Evolutionary conservation across 2,797 vertebrate species (phyloP).

Genomic region (Pseudopleuronectes americanus): DNA sequence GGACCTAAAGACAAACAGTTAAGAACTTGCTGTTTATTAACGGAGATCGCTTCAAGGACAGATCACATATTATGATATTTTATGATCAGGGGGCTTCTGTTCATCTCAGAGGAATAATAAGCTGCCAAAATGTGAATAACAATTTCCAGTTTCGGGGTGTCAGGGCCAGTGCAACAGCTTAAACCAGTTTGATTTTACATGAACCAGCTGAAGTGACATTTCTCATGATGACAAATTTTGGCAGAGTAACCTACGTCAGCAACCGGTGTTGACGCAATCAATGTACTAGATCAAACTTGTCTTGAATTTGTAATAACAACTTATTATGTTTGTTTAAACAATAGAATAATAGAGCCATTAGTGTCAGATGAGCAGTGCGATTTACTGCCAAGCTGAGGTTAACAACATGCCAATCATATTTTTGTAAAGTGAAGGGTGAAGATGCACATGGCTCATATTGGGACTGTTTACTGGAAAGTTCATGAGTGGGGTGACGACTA

Average conservation of each 20-base stretch:
- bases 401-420: not conserved
- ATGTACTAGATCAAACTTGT: not conserved
- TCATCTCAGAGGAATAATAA: not conserved
- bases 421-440: not conserved
- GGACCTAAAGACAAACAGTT: not conserved
- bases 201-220: not conserved
- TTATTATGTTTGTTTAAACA: not conserved
- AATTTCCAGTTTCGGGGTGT: not conserved
- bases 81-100: not conserved
- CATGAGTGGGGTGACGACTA: not conserved
- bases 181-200: too few relatives aligned
- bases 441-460: not conserved
- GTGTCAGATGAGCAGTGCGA: not conserved
- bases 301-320: not conserved
- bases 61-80: too few relatives aligned
- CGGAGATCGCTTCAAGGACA: not conserved
- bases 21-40: not conserved
- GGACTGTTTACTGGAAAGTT: not conserved
- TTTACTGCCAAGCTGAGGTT: not conserved
- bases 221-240: not conserved
- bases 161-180: too few relatives aligned
- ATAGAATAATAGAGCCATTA: not conserved
- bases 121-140: conserved; percentile 15
- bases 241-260: not conserved
- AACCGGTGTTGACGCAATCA: too few relatives aligned